Evolutionary conservation across 1,140 invertebrate species (phyloP), one percentile per base, ranked within the genome.

Genomic region (Aporrectodea caliginosa): DNA sequence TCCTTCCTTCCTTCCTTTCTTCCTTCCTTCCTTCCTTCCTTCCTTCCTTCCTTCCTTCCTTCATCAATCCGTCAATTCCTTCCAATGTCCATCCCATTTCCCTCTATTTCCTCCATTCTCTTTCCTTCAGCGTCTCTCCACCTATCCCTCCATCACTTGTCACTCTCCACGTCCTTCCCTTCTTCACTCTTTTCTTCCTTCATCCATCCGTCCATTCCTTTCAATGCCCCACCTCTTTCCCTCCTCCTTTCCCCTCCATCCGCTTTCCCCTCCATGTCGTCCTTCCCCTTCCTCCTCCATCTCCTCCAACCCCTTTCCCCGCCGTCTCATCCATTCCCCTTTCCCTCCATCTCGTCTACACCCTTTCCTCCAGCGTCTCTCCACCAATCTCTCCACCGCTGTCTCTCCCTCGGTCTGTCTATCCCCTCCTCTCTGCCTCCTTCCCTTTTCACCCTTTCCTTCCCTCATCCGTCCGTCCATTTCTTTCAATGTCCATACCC

Each of bases 1-100:
- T 68, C 58, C 27, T 68, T 68, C 58, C 58, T 16, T 68, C 27
- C 14, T 16, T 27, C 58, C 27, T 68, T 68, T 68, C 14, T 68
- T 68, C 58, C 14, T 68, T 68, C 58, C 14, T 68, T 68, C 58
- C 2, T 31, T 74, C 35, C 2, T 32, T 30, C 33, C 2, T 16
- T 74, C 31, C 31, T 74, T 74, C 31, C 1, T 6, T 74, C 73
- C 2, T 74, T 74, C 33, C 12, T 74, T 74, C 31, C 14, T 74
- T 74, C 73, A 30, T 33, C 35, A 30, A 1, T 73, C 34, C 73
- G 0, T 74, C 27, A 2, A 1, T 73, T 73, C 32, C 1, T 73
- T 33, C 72, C 1, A 32, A 0, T 0, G 16, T 74, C 35, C 73
- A 74, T 31, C n/a, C 73, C 31, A 14, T 74, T 33, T 6, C 16